These are phyloP conservation scores for Dorcus hopei DNA, from an alignment of 2,888 invertebrate species.

Conservation along the genomic window DNA sequence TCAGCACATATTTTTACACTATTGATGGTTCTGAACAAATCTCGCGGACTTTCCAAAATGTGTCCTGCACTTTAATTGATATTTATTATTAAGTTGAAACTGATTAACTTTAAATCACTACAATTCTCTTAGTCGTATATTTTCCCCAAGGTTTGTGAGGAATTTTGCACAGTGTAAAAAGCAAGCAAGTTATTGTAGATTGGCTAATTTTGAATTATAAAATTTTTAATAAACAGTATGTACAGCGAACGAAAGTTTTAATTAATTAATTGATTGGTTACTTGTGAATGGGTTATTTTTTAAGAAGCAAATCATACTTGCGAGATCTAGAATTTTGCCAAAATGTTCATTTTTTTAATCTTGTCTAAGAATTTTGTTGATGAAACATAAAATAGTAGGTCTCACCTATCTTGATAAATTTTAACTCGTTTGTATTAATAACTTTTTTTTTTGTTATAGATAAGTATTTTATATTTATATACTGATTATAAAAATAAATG, in stretches of 20 bases:
- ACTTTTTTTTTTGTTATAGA: conserved; percentile 6
- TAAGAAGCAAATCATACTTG: not conserved
- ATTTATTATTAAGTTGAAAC: not conserved
- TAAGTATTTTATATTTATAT: conserved; percentile 12
- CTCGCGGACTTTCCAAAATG: not conserved
- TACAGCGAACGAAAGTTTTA: not conserved
- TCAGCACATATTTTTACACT: not conserved
- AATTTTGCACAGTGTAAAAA: not conserved
- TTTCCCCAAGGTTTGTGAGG: not conserved
- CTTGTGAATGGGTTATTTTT: not conserved
- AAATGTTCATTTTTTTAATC: too few species aligned
- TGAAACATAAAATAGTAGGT: too few species aligned
- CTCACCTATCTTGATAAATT: too few species aligned
- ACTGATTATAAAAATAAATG: conserved; percentile 6
- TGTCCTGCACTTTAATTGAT: conserved; percentile 1
- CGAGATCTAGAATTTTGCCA: too few species aligned
- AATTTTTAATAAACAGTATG: not conserved
- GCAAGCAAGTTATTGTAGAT: conserved; percentile 7
- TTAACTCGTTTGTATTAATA: not conserved
- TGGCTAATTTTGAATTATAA: conserved; percentile 16
- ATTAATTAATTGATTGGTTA: not conserved
- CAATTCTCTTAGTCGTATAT: not conserved
- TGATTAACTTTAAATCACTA: not conserved
- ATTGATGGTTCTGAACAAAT: not conserved
- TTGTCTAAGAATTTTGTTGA: too few species aligned